A percentile compares a stretch with the other conserved stretches of the same genome.
Evolutionary conservation across 2,113 vertebrate species (phyloP).

Genomic region (Lepus europaeus): DNA sequence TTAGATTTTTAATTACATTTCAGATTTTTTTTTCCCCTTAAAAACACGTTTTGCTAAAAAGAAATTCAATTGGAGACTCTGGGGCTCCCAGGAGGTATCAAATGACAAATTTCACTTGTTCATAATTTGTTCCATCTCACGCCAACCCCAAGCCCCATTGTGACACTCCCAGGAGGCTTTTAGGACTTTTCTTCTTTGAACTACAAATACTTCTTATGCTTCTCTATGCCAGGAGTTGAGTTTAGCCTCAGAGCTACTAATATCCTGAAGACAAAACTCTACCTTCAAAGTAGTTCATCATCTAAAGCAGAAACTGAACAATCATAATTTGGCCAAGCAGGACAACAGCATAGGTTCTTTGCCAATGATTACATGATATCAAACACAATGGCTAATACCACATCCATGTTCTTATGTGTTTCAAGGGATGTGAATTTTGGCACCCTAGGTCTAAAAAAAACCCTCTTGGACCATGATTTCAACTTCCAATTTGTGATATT

Average conservation of each 20-base stretch:
- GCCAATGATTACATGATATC: slow-evolving; percentile 12
- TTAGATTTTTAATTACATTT: slow-evolving; percentile 30
- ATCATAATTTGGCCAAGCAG: neutral
- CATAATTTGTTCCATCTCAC: neutral
- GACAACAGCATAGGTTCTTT: neutral
- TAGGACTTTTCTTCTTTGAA: neutral
- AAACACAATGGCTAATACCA: neutral
- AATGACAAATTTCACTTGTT: neutral
- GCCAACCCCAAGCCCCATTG: neutral
- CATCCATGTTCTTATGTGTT: neutral
- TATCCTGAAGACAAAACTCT: neutral
- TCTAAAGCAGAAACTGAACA: neutral
- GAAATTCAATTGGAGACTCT: neutral
- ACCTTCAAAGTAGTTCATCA: neutral
- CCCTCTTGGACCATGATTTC: neutral
- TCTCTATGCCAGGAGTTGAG: neutral
- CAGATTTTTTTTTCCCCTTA: neutral
- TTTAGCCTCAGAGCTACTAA: neutral
- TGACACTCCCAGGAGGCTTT: neutral
- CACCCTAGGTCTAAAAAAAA: neutral
- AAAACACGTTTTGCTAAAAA: slow-evolving; percentile 3
- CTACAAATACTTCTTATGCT: neutral
- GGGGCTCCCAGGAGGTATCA: neutral
- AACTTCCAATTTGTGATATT: neutral
- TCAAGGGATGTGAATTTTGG: neutral